Evolutionary conservation across 1,140 invertebrate species (phyloP).

Genomic region (Macrocentrus cingulum): DNA sequence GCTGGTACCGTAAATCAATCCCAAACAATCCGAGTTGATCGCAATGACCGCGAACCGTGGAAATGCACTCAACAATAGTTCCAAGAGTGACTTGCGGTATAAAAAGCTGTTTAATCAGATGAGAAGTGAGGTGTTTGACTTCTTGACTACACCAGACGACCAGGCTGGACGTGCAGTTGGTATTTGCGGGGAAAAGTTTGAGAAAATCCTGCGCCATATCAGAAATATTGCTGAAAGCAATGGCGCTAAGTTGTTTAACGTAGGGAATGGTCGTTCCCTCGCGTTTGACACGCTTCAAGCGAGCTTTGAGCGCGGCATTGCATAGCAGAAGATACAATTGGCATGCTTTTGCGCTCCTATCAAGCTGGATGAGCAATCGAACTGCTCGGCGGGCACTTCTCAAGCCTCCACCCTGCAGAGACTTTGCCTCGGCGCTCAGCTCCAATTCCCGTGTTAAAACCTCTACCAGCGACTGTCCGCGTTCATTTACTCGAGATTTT

Average conservation of each 20-base stretch:
- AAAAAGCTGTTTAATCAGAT: conserved; percentile 88
- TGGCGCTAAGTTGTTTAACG: conserved; percentile 79
- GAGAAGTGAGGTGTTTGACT: conserved; percentile 77
- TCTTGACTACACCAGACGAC: conserved; percentile 90
- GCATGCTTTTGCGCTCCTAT: conserved; percentile 77
- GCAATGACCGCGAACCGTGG: conserved; percentile 75
- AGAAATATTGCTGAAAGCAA: conserved; percentile 85
- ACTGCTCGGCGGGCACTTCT: conserved; percentile 84
- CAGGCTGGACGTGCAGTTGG: conserved; percentile 74
- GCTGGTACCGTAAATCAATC: conserved; percentile 80
- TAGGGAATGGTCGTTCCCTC: conserved; percentile 86
- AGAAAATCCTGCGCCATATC: conserved; percentile 87
- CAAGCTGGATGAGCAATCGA: conserved; percentile 82
- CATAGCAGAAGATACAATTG: conserved; percentile 85
- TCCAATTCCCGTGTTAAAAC: conserved; percentile 88
- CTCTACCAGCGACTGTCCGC: conserved; percentile 78
- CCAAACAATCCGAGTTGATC: conserved; percentile 72
- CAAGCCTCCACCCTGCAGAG: conserved; percentile 85
- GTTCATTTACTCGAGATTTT: conserved; percentile 58
- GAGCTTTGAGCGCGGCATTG: conserved; percentile 78
- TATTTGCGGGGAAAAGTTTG: conserved; percentile 75
- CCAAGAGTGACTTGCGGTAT: conserved; percentile 83
- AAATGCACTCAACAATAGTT: conserved; percentile 84
- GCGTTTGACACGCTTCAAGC: conserved; percentile 82
- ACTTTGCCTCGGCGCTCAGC: conserved; percentile 78